Conservation (phyloP, 2,113 vertebrate species). For the Anguilla japonica region DNA sequence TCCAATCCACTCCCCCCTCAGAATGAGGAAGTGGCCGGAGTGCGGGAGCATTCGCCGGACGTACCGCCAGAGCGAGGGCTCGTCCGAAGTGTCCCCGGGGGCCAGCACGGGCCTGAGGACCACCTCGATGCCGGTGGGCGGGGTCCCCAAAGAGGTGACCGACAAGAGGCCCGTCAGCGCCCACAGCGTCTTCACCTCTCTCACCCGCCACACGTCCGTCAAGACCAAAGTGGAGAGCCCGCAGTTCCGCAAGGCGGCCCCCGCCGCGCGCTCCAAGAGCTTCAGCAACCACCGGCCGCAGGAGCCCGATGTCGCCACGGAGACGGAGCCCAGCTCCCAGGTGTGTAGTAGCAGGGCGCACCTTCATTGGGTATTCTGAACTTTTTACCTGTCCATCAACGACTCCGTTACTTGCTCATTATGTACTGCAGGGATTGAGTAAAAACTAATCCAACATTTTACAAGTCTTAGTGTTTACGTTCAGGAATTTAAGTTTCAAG, state of each 20-base stretch:
- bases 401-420: too few relatives aligned
- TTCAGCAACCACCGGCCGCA: slow-evolving; percentile 97
- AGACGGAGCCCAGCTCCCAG: slow-evolving; percentile 79
- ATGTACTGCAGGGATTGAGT: too few relatives aligned
- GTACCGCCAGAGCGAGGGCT: slow-evolving; percentile 82
- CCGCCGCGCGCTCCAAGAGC: slow-evolving; percentile 93
- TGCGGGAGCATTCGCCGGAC: slow-evolving; percentile 85
- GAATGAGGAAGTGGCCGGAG: slow-evolving; percentile 91
- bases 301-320: slow-evolving; percentile 89
- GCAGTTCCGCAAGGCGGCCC: slow-evolving; percentile 83
- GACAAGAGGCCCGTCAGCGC: slow-evolving; percentile 90
- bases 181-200: slow-evolving; percentile 91
- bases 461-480: too few relatives aligned
- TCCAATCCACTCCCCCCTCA: slow-evolving; percentile 50
- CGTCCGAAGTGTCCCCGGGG: slow-evolving; percentile 68
- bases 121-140: slow-evolving; percentile 82
- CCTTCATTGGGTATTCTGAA: too few relatives aligned
- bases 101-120: slow-evolving; percentile 77
- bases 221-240: slow-evolving; percentile 94
- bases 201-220: slow-evolving; percentile 93
- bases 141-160: slow-evolving; percentile 82
- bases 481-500: too few relatives aligned
- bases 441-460: too few relatives aligned
- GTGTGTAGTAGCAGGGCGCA: slow-evolving; percentile 28
- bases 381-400: background rate